Conservation (phyloP, 2,888 invertebrate genomes). For the Anoplius nigerrimus region DNA sequence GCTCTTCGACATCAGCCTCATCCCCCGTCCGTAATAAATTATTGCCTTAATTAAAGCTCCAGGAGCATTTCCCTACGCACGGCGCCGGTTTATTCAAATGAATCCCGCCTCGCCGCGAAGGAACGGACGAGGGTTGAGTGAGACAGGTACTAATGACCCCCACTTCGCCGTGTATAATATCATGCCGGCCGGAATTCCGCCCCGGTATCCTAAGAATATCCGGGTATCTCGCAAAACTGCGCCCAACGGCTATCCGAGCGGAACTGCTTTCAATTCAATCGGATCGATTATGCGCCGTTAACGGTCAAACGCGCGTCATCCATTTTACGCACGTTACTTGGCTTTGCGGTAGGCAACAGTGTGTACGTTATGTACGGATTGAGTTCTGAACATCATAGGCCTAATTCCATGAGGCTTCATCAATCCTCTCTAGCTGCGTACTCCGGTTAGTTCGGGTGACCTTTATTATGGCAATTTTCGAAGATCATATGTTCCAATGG, state of each 20-base stretch:
- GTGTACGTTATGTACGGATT: too few species aligned
- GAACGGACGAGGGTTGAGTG: conserved; percentile 13
- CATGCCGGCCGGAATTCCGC: conserved; percentile 6
- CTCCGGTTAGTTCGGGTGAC: too few species aligned
- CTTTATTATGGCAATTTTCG: too few species aligned
- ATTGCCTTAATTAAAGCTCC: conserved; percentile 40
- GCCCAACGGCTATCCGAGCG: not conserved
- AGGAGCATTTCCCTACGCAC: conserved; percentile 23
- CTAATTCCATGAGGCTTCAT: too few species aligned
- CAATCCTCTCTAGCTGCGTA: too few species aligned
- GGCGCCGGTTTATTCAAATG: conserved; percentile 26
- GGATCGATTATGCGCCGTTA: not conserved
- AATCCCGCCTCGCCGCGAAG: conserved; percentile 20
- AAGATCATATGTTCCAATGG: too few species aligned
- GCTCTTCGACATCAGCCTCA: conserved; percentile 11
- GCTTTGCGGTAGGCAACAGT: too few species aligned
- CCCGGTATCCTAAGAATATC: conserved; percentile 20
- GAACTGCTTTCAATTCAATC: not conserved
- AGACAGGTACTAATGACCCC: conserved; percentile 31
- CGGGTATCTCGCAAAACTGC: conserved; percentile 19
- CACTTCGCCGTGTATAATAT: conserved; percentile 24
- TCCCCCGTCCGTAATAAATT: conserved; percentile 24
- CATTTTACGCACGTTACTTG: conserved; percentile 3
- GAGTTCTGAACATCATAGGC: too few species aligned
- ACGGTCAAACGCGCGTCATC: too few species aligned